These are phyloP conservation scores for Scolanthus callimorphus DNA, from an alignment of 92 coral and sea anemone genomes.

Conservation along the genomic window DNA sequence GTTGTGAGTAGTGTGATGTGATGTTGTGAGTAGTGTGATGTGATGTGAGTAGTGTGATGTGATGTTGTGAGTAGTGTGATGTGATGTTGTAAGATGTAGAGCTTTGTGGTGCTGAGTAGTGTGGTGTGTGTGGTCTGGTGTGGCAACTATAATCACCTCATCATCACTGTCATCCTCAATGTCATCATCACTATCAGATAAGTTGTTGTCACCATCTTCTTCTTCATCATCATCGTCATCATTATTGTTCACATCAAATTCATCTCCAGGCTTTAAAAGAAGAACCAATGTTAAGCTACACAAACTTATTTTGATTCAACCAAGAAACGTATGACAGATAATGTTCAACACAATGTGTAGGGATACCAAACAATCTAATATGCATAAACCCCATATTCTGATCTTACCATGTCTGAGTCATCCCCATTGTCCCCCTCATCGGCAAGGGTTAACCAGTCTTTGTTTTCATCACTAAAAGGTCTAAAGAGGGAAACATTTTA, in stretches of 20 bases:
- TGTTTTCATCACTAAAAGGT: constrained; percentile 62
- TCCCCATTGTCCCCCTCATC: constrained; percentile 34
- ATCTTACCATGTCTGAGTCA: constrained; percentile 42
- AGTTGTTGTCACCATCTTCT: constrained; percentile 30
- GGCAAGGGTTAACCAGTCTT: constrained; percentile 50
- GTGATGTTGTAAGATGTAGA: neutral
- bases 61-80: too few species aligned
- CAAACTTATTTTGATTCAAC: too few species aligned
- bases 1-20: too few species aligned
- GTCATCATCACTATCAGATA: constrained; percentile 16
- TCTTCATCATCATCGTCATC: constrained; percentile 31
- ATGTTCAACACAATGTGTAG: neutral
- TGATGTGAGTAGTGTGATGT: too few species aligned
- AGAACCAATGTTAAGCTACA: too few species aligned
- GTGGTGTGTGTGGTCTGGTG: too few species aligned
- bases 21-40: too few species aligned
- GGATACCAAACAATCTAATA: too few species aligned
- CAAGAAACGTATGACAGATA: too few species aligned
- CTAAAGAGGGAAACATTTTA: constrained; percentile 13
- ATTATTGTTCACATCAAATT: constrained; percentile 23
- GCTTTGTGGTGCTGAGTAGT: too few species aligned
- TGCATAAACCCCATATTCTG: too few species aligned
- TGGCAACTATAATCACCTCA: constrained; percentile 1
- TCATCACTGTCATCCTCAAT: constrained; percentile 3
- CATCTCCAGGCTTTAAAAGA: constrained; percentile 47